A percentile compares a stretch with the other conserved stretches of the same genome.
Conservation (phyloP, 2,888 invertebrate species). For the Tachystola acroxantha region DNA sequence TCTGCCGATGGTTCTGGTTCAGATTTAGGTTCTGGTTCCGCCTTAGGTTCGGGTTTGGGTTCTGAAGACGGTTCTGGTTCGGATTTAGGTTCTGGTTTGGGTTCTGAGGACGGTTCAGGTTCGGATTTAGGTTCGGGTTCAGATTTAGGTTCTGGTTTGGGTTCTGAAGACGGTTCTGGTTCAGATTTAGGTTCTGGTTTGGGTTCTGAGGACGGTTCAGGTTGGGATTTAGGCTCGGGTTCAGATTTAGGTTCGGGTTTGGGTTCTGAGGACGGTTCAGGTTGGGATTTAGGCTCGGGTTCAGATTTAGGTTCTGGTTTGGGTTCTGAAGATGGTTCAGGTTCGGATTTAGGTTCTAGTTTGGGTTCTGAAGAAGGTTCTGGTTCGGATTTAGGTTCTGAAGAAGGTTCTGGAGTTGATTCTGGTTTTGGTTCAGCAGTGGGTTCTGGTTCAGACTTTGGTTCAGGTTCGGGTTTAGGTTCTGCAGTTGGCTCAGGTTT, state of each 20-base stretch:
- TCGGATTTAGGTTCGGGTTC: slow-evolving; percentile 54
- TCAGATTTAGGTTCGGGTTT: slow-evolving; percentile 42
- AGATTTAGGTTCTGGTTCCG: slow-evolving; percentile 42
- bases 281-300: slow-evolving; percentile 41
- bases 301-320: slow-evolving; percentile 51
- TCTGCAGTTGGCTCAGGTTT: too few relatives aligned
- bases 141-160: slow-evolving; percentile 55
- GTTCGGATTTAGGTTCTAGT: slow-evolving; percentile 25
- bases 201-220: slow-evolving; percentile 53
- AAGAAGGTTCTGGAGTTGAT: slow-evolving; percentile 32
- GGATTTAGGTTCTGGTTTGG: slow-evolving; percentile 51
- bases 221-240: slow-evolving; percentile 48
- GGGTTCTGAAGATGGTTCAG: slow-evolving; percentile 43
- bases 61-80: slow-evolving; percentile 54
- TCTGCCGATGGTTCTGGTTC: slow-evolving; percentile 35
- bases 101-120: slow-evolving; percentile 52
- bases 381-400: slow-evolving; percentile 50
- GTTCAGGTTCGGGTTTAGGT: slow-evolving; percentile 30
- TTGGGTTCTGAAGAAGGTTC: slow-evolving; percentile 40
- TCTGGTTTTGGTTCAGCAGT: slow-evolving; percentile 44
- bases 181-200: slow-evolving; percentile 65
- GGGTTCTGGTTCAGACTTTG: slow-evolving; percentile 56
- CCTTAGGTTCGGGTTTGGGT: slow-evolving; percentile 56
- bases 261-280: slow-evolving; percentile 41
- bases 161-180: slow-evolving; percentile 56